Conservation (phyloP, 1,140 invertebrate genomes). For the Sesamia nonagrioides region DNA sequence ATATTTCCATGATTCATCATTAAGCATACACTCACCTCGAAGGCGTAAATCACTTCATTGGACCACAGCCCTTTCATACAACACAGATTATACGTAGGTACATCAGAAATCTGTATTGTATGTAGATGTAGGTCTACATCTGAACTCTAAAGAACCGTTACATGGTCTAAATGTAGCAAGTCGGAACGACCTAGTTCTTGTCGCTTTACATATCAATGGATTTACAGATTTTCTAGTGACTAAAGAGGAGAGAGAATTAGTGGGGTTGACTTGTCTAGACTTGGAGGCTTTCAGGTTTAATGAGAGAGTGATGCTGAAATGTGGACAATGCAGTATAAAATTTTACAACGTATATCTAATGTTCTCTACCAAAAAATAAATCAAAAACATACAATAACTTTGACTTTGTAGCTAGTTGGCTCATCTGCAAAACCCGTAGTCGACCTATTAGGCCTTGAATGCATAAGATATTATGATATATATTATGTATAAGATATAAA, state of each 20-base stretch:
- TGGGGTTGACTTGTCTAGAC: slow-evolving; percentile 5
- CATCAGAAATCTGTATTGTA: no score
- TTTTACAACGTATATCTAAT: no score
- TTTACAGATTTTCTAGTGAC: slow-evolving; percentile 19
- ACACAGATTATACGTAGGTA: no score
- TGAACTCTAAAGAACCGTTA: slow-evolving; percentile 73
- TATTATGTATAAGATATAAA: no score
- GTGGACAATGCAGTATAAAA: no score
- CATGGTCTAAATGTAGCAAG: slow-evolving; percentile 70
- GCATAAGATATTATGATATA: no score
- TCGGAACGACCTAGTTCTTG: slow-evolving; percentile 72
- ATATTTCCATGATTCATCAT: slow-evolving; percentile 4
- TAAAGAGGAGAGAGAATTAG: slow-evolving; percentile 16
- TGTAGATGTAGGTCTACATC: neutral
- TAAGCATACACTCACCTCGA: neutral
- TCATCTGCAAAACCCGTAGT: no score
- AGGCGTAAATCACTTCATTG: slow-evolving; percentile 34
- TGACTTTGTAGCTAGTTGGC: no score
- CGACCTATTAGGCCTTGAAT: no score
- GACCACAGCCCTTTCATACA: slow-evolving; percentile 1
- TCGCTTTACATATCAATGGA: slow-evolving; percentile 77
- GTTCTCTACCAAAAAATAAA: no score
- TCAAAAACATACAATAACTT: no score
- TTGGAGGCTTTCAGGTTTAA: neutral
- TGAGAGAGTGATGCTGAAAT: neutral